These are phyloP conservation scores for Epizoanthus stellaris DNA, from an alignment of 92 coral and sea anemone species.

Conservation along the genomic window DNA sequence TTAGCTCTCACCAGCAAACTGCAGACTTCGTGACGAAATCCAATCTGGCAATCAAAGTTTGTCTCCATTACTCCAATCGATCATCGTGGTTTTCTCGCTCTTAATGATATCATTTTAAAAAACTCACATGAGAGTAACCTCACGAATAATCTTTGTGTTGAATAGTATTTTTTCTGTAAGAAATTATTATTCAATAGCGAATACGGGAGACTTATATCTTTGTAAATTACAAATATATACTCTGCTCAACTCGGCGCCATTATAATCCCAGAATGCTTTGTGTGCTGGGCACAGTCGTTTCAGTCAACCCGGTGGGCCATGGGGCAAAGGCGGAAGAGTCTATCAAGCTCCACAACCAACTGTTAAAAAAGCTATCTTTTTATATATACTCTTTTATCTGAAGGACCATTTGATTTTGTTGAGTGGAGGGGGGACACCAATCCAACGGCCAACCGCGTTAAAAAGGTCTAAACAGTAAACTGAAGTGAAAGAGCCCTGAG, in stretches of 20 bases:
- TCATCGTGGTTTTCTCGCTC: constrained; percentile 28
- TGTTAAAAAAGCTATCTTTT: no score
- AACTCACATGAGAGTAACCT: not conserved
- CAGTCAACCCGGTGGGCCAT: no score
- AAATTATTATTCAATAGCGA: not conserved
- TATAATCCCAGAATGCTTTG: constrained; percentile 65
- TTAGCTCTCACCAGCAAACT: constrained; percentile 31
- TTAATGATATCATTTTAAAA: not conserved
- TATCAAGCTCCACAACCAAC: no score
- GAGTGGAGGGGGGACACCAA: not conserved
- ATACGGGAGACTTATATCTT: no score
- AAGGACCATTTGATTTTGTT: not conserved
- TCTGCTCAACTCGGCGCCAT: constrained; percentile 62
- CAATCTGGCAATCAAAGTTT: not conserved
- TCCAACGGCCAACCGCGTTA: no score
- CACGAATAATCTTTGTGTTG: not conserved
- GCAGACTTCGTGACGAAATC: constrained; percentile 14
- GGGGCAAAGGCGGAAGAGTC: no score
- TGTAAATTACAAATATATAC: no score
- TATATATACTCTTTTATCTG: no score
- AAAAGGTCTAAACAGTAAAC: no score
- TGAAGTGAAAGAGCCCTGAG: no score
- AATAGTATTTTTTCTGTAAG: not conserved
- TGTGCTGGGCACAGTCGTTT: constrained; percentile 4
- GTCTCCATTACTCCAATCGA: not conserved